phyloP scores from a whole-genome alignment of 2,113 vertebrate genomes.

The Solenodon paradoxus region DNA sequence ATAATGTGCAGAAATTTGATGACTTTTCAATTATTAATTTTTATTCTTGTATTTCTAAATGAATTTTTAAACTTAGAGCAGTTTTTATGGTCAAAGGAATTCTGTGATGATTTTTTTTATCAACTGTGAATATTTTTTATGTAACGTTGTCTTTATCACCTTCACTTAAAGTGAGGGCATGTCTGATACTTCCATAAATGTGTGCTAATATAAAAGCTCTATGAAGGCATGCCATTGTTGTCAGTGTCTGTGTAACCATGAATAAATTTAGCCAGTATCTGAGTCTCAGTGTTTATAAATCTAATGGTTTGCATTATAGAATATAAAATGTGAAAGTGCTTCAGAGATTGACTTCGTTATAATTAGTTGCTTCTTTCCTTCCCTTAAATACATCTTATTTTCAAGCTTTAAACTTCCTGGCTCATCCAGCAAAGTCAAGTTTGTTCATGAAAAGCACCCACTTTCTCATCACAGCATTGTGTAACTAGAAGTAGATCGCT shows the following conservation, averaged over 20 bases:
- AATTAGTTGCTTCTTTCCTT: not conserved
- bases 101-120: not conserved
- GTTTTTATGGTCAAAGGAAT: not conserved
- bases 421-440: not conserved
- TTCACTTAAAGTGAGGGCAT: not conserved
- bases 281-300: not conserved
- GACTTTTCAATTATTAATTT: not conserved
- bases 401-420: not conserved
- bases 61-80: not conserved
- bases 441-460: not conserved
- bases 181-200: not conserved
- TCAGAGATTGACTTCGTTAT: not conserved
- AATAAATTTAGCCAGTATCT: not conserved
- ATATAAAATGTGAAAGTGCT: not conserved
- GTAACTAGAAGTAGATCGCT: not conserved
- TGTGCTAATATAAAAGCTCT: not conserved
- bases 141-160: not conserved
- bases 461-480: not conserved
- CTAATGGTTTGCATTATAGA: not conserved
- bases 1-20: not conserved
- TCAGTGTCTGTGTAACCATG: not conserved
- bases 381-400: not conserved
- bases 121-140: not conserved
- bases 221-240: not conserved
- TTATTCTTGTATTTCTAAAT: conserved; percentile 27